Base-by-base conservation (phyloP, 2,797 vertebrate genomes). In the Pygocentrus nattereri region DNA sequence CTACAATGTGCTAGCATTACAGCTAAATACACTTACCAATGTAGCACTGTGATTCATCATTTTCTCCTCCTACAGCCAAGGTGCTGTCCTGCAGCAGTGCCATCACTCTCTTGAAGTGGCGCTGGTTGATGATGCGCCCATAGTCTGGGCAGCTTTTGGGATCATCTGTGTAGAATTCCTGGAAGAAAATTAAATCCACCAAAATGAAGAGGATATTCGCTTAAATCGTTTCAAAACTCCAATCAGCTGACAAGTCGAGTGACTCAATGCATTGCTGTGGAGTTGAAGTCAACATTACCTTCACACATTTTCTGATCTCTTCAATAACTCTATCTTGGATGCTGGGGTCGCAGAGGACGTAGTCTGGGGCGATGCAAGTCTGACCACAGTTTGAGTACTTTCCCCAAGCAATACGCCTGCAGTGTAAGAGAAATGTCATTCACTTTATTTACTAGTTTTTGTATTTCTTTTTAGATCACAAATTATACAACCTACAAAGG, bases 301-400 rank as follows among this genome's bases (percentile, higher is more conserved):
- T 93, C 58, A 98, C 84, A 0, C 90, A 87, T 0, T 93, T 95
- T 82, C 93, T 95, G 84, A 99, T 88, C 86, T 95, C 95, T 85
- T 94, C 90, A n/a, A 99, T 95, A 16, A 98, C 90, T 13, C 67
- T 84, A 77, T 91, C 87, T 90, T 98, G 96, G 81, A 98, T 93
- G 76, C 95, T 94, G 0, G 95, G 91, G 23, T 97, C 93, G 18
- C 98, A 99, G 19, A 99, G 94, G 85, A 99, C 64, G 84, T 98
- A 99, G 90, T 99, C 97, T 0, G 98, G 98, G 58, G 98, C 97
- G 0, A 99, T 96, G 91, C 97, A 99, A 0, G 96, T 98, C 82
- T 99, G 98, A 18, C 98, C 97, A 47, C 96, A 97, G 89, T 98
- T 99, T 30, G 92, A 87, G 87, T 92, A 98, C 82, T 98, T 98